Percentiles rank a stretch among this genome's conserved stretches.
Evolutionary conservation across 2,113 vertebrate species (phyloP).

Genomic region (Chloropsis cyanopogon): DNA sequence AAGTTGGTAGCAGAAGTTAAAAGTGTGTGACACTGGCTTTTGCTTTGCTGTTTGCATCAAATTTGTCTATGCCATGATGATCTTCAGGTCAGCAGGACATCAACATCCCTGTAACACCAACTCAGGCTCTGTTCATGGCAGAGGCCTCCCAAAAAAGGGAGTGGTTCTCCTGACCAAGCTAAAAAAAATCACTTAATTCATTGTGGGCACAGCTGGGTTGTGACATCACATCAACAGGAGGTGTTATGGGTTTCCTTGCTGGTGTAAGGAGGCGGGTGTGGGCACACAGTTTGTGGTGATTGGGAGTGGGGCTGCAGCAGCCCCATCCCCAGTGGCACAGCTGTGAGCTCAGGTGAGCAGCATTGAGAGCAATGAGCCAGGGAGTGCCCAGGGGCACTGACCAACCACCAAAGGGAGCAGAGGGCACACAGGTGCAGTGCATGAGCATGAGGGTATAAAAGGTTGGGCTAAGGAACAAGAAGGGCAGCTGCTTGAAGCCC

Average conservation of each 20-base stretch:
- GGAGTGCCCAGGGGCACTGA: neutral
- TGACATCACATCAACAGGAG: neutral
- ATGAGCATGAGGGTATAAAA: neutral
- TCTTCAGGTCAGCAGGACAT: neutral
- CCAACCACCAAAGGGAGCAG: neutral
- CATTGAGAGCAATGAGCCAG: neutral
- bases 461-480: neutral
- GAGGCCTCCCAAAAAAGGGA: neutral
- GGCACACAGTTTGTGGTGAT: neutral
- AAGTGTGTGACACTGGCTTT: neutral
- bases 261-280: neutral
- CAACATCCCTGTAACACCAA: neutral
- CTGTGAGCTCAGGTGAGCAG: neutral
- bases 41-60: neutral
- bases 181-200: neutral
- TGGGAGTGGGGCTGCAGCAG: neutral
- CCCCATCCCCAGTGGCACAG: neutral
- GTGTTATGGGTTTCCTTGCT: neutral
- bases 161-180: neutral
- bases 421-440: neutral
- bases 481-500: fast-evolving
- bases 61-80: neutral
- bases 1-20: neutral
- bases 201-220: neutral
- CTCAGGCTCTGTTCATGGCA: neutral